A percentile compares a stretch with the other conserved stretches of the same genome.
Conservation (phyloP, 2,797 vertebrate genomes). For the Numenius phaeopus region DNA sequence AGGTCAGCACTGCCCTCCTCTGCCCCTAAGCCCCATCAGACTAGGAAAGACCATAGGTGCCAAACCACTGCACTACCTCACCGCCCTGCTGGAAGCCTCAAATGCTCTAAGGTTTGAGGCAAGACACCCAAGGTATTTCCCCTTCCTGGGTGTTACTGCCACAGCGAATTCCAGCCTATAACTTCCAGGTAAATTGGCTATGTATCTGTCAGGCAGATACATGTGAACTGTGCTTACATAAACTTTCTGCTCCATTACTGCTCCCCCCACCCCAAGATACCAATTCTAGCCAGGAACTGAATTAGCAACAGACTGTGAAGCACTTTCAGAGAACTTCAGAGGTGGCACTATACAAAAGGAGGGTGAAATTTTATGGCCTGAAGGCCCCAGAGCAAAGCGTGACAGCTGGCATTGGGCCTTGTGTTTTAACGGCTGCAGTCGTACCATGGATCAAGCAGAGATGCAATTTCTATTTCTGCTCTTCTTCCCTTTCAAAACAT, state of each 20-base stretch:
- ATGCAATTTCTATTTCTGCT: background rate
- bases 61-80: background rate
- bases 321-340: slow-evolving; percentile 4
- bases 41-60: background rate
- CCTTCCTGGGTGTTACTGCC: background rate
- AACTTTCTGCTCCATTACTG: background rate
- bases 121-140: background rate
- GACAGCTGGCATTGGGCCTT: background rate
- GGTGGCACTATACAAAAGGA: background rate
- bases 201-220: background rate
- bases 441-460: fast-evolving
- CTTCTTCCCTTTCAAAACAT: background rate
- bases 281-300: background rate
- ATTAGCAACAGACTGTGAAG: slow-evolving; percentile 19
- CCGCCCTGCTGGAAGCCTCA: background rate
- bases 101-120: background rate
- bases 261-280: background rate
- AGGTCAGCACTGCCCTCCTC: background rate
- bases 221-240: fast-evolving
- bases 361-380: background rate
- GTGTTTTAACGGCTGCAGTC: fast-evolving
- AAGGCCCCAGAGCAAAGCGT: background rate
- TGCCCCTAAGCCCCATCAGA: background rate
- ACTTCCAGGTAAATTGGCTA: background rate
- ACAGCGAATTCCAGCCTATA: background rate